phyloP scores from a whole-genome alignment of 2,113 vertebrate species.

The Theropithecus gelada region DNA sequence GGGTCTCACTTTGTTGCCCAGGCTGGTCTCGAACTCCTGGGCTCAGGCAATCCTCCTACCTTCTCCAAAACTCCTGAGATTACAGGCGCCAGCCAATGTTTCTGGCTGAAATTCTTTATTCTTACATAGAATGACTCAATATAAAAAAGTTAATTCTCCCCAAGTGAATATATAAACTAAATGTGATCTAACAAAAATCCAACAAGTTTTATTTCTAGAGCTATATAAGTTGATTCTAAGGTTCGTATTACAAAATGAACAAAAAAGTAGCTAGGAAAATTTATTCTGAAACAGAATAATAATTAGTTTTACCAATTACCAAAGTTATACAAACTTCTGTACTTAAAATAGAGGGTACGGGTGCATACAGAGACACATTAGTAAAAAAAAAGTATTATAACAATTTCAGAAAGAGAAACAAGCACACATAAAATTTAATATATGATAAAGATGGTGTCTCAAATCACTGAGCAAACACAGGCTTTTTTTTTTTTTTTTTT shows the following conservation, averaged over 20 bases:
- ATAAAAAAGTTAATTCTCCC: not conserved
- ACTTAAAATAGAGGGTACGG: not conserved
- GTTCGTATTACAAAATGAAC: constrained; percentile 2
- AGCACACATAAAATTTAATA: not conserved
- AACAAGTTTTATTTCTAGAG: not conserved
- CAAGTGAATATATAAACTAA: not conserved
- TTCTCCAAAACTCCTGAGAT: too few relatives aligned
- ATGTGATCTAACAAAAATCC: not conserved
- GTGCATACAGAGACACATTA: not conserved
- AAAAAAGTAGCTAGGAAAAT: not conserved
- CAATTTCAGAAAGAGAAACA: not conserved
- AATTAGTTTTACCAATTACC: not conserved
- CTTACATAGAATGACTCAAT: not conserved
- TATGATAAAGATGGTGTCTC: not conserved
- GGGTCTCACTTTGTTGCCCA: too few relatives aligned
- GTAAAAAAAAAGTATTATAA: not conserved
- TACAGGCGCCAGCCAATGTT: too few relatives aligned
- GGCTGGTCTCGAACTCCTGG: too few relatives aligned
- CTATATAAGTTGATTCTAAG: not conserved
- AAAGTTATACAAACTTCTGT: not conserved
- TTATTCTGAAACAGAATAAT: not conserved
- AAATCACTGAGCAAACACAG: not conserved
- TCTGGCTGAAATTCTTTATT: not conserved
- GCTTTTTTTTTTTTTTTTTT: too few relatives aligned
- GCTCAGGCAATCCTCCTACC: too few relatives aligned